Base-by-base conservation (phyloP, 2,113 vertebrate species). In the Ceyx melanurus region DNA sequence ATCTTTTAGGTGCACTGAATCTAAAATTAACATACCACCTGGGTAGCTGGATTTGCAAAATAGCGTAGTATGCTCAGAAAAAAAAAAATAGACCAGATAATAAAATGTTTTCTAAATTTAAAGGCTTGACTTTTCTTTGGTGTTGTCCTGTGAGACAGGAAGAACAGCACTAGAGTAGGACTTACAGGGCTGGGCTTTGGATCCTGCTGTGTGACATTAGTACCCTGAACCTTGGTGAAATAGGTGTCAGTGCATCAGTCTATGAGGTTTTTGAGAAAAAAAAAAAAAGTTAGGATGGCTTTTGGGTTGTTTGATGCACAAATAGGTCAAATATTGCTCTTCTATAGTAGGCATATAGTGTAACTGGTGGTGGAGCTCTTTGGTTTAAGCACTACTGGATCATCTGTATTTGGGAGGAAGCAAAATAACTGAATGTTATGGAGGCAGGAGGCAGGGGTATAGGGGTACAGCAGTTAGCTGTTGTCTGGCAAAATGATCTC, bases 1-100 rank as follows among this genome's bases (percentile, higher is more conserved):
- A 2, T 40, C 75, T 87, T 53, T 29, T 51, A 89, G 81, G 40
- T 67, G 43, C 20, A 8, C 53, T 61, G 51, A 71, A 21, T 82
- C 82, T 66, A 66, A 86, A 83, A 75, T 91, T 90, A 92, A 51
- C 77, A 37, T 58, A 71, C 53, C 22, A 45, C 70, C 57, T 68
- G 51, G 56, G 58, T 26, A 37, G 45, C 15, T 80, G 57, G 43
- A 17, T 62, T 66, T 77, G 40, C 70, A 45, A 71, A 84, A 37
- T 9, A 5, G 4, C 37, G 28, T 23, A 15, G 10, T 3, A 13
- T 56, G 26, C 31, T 73, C 46, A 73, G 71, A 10, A 70, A 21
- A 40, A 28, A 33, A 19, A 66, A 1, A 28, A 6, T 28, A 72
- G 43, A 60, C 6, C 20, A 68, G 56, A 67, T 53, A 94, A 81